Conservation (phyloP, 1,140 invertebrate species). For the Pseudomyrmex gracilis region DNA sequence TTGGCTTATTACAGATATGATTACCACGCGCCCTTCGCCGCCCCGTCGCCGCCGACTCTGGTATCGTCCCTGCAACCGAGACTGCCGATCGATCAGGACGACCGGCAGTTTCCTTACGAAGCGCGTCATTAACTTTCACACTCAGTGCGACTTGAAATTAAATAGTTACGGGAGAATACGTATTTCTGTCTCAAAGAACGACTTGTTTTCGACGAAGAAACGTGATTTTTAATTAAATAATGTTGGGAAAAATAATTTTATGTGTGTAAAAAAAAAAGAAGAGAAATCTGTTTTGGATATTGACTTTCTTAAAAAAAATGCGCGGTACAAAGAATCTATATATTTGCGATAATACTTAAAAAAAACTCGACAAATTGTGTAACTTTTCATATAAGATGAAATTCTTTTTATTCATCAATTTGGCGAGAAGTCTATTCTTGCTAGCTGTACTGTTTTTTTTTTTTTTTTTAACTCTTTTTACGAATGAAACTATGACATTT, state of each 20-base stretch:
- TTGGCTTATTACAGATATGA: slow-evolving; percentile 83
- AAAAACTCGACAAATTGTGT: no score
- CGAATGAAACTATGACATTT: neutral
- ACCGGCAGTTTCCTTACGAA: slow-evolving; percentile 77
- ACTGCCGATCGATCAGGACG: slow-evolving; percentile 71
- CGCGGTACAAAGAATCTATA: no score
- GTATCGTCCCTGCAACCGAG: slow-evolving; percentile 73
- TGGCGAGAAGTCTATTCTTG: neutral
- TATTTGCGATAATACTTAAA: no score
- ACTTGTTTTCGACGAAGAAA: neutral
- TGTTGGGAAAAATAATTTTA: no score
- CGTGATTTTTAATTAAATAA: neutral
- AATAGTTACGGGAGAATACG: no score
- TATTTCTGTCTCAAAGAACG: no score
- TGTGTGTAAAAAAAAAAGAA: no score
- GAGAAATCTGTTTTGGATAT: no score
- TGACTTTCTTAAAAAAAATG: no score
- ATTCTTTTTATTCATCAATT: neutral
- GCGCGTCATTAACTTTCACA: slow-evolving; percentile 68
- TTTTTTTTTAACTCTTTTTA: neutral
- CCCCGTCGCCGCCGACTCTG: slow-evolving; percentile 71
- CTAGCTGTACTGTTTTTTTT: neutral
- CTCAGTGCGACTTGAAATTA: neutral
- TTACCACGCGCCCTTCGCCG: slow-evolving; percentile 79
- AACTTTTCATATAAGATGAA: neutral